These are phyloP conservation scores for Lasaia peninsularis DNA, from an alignment of 1,140 invertebrate species.

Conservation along the genomic window DNA sequence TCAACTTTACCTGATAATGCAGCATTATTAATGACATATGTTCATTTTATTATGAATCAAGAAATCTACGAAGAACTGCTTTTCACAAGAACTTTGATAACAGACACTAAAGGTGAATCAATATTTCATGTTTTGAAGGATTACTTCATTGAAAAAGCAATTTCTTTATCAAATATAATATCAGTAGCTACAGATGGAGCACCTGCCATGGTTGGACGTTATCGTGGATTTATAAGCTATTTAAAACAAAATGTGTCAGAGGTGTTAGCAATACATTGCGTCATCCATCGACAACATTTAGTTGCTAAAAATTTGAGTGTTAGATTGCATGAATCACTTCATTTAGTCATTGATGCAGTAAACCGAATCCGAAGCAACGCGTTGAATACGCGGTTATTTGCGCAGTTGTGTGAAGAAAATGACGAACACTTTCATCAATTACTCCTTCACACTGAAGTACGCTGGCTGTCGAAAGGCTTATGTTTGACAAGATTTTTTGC, in stretches of 20 bases:
- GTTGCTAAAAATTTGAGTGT: constrained; percentile 16
- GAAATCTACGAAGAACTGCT: too few relatives aligned
- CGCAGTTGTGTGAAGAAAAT: constrained; percentile 11
- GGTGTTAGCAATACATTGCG: not conserved
- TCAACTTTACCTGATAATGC: too few relatives aligned
- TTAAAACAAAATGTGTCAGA: too few relatives aligned
- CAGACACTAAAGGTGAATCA: too few relatives aligned
- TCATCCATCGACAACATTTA: not conserved
- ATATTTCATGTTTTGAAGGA: not conserved
- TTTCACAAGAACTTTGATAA: not conserved
- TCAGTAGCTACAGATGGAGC: not conserved
- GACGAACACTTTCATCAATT: constrained; percentile 4
- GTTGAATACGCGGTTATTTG: constrained; percentile 8
- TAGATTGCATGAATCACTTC: constrained; percentile 14
- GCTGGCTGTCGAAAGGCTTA: constrained; percentile 8
- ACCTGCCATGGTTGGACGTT: not conserved
- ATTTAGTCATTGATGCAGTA: constrained; percentile 12
- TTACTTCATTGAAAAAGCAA: not conserved
- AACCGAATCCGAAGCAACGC: constrained; percentile 9
- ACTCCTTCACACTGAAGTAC: constrained; percentile 12
- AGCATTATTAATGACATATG: too few relatives aligned
- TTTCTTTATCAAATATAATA: not conserved
- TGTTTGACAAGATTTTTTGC: constrained; percentile 14
- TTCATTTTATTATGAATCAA: too few relatives aligned
- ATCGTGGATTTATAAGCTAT: not conserved